A percentile compares a stretch with the other conserved stretches of the same genome.
Conservation (phyloP, 2,888 invertebrate genomes). For the Eulithis prunata region DNA sequence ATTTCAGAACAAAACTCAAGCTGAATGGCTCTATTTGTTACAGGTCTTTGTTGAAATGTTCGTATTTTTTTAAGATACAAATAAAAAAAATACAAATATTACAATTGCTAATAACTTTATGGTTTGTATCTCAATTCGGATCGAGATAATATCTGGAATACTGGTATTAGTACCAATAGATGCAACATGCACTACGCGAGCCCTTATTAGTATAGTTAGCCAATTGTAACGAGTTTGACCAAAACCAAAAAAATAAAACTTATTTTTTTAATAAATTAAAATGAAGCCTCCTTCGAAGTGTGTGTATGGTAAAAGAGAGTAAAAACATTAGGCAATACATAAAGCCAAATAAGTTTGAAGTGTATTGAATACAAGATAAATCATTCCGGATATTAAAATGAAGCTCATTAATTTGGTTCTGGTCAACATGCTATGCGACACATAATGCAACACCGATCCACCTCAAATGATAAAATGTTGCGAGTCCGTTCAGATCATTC, state of each 20-base stretch:
- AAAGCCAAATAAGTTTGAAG: too few species aligned
- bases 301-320: too few species aligned
- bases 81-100: too few species aligned
- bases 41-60: too few species aligned
- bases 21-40: too few species aligned
- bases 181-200: background rate
- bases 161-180: background rate
- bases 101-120: too few species aligned
- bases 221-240: constrained; percentile 1
- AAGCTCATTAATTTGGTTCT: constrained; percentile 16
- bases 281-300: too few species aligned
- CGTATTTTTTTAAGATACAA: too few species aligned
- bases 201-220: background rate
- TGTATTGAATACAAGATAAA: too few species aligned
- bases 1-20: too few species aligned
- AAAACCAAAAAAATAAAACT: constrained; percentile 30
- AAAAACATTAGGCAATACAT: too few species aligned
- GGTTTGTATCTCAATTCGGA: too few species aligned
- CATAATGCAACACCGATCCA: constrained; percentile 72
- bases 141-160: background rate
- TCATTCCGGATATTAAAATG: background rate
- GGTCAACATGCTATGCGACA: constrained; percentile 40
- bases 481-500: constrained; percentile 84
- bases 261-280: background rate
- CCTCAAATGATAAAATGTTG: constrained; percentile 68